Conservation (phyloP, 2,113 vertebrate genomes). For the Plestiodon gilberti region DNA sequence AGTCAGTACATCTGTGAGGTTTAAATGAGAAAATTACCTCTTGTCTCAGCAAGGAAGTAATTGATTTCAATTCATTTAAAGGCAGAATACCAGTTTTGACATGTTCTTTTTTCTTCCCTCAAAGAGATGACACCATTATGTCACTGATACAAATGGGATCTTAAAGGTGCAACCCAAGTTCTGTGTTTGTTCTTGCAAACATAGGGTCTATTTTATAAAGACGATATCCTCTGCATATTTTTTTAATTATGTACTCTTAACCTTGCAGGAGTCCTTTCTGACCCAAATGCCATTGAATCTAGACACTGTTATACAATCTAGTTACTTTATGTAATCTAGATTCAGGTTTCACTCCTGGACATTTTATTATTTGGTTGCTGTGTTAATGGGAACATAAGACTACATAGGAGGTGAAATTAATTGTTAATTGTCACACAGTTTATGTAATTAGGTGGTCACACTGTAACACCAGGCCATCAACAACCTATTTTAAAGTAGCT, state of each 20-base stretch:
- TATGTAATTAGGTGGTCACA: conserved; percentile 4
- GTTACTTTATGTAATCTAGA: background rate
- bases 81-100: conserved; percentile 52
- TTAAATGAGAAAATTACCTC: conserved; percentile 72
- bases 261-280: background rate
- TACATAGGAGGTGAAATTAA: background rate
- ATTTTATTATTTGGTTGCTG: background rate
- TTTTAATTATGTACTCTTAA: background rate
- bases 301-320: background rate
- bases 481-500: background rate
- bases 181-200: conserved; percentile 7
- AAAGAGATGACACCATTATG: conserved; percentile 63
- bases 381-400: conserved; percentile 15
- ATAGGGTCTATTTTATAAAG: conserved; percentile 2
- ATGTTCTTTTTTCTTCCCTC: conserved; percentile 53
- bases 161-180: conserved; percentile 56
- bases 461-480: conserved; percentile 1
- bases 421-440: conserved; percentile 23
- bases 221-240: background rate
- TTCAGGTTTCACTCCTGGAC: background rate
- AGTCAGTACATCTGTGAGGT: conserved; percentile 60
- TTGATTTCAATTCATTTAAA: conserved; percentile 69
- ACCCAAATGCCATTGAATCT: background rate
- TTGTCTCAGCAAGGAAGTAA: conserved; percentile 70
- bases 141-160: conserved; percentile 63